Conservation (phyloP, 2,888 invertebrate species). For the Melieria omissa region DNA sequence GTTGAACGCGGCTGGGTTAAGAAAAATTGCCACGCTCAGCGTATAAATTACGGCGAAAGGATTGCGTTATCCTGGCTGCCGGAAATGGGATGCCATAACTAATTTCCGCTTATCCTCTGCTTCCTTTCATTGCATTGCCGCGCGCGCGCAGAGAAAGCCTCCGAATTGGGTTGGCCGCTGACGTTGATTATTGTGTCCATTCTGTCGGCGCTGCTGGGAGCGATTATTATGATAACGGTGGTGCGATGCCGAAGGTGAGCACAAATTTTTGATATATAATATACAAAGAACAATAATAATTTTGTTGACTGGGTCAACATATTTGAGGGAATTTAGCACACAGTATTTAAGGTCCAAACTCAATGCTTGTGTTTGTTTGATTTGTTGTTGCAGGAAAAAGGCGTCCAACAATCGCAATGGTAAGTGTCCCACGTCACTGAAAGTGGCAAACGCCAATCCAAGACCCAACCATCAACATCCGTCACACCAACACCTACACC, state of each 20-base stretch:
- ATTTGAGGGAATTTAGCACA: background rate
- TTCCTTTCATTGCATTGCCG: constrained; percentile 7
- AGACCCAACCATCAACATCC: constrained; percentile 50
- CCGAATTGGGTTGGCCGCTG: constrained; percentile 77
- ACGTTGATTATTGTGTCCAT: constrained; percentile 78
- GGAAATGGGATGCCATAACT: constrained; percentile 37
- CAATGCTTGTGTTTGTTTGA: background rate
- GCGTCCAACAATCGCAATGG: constrained; percentile 66
- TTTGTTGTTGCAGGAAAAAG: constrained; percentile 59
- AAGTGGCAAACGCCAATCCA: constrained; percentile 53
- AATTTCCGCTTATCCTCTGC: constrained; percentile 36
- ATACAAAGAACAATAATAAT: background rate
- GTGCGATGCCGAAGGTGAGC: constrained; percentile 75
- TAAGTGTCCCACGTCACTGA: constrained; percentile 57
- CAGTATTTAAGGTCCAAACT: background rate
- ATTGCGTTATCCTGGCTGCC: constrained; percentile 13
- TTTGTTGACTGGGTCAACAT: background rate
- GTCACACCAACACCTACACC: constrained; percentile 38
- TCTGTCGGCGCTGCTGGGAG: constrained; percentile 77
- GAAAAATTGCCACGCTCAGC: too few species aligned
- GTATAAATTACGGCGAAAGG: constrained; percentile 11
- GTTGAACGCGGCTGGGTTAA: background rate
- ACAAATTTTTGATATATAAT: background rate
- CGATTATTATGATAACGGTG: constrained; percentile 77
- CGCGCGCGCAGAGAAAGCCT: constrained; percentile 66